Evolutionary conservation across 2,888 invertebrate species (phyloP).

Genomic region (Agelastica alni): DNA sequence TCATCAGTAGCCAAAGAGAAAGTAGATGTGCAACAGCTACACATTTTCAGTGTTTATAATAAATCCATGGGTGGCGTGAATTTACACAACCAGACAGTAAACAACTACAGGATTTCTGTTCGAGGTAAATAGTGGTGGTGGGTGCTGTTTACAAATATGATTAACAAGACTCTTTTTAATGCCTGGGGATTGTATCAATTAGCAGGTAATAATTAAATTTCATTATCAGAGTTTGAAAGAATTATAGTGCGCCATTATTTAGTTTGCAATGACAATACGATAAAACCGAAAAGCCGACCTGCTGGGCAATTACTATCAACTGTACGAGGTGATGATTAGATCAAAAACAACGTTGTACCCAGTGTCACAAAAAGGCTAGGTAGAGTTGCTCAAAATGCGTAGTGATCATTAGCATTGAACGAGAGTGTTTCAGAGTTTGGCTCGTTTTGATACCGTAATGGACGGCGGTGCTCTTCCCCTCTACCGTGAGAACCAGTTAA

Average conservation of each 20-base stretch:
- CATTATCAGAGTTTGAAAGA: neutral
- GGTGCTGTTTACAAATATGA: slow-evolving; percentile 9
- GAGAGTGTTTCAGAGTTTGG: neutral
- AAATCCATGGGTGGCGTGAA: neutral
- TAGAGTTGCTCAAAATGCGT: slow-evolving; percentile 8
- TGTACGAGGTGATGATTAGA: neutral
- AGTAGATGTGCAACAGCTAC: neutral
- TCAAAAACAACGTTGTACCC: slow-evolving; percentile 2
- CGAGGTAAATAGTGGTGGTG: slow-evolving; percentile 8
- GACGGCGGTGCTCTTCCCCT: too few relatives aligned
- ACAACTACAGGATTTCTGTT: slow-evolving; percentile 7
- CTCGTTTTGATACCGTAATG: too few relatives aligned
- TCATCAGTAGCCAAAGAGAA: neutral
- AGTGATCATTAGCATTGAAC: slow-evolving; percentile 4
- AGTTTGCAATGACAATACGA: neutral
- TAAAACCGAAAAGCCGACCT: slow-evolving; percentile 4
- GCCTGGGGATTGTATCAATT: slow-evolving; percentile 3
- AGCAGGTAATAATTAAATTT: neutral
- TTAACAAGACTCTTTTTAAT: slow-evolving; percentile 9
- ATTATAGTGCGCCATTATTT: neutral
- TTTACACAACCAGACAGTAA: neutral
- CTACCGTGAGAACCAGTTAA: too few relatives aligned
- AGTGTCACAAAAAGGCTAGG: slow-evolving; percentile 7
- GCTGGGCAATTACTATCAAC: slow-evolving; percentile 3
- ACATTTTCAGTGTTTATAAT: neutral